A percentile compares a stretch with the other conserved stretches of the same genome.
These are phyloP conservation scores for Cyprinodon brontotheroides DNA, from an alignment of 2,113 vertebrate species.

Conservation along the genomic window DNA sequence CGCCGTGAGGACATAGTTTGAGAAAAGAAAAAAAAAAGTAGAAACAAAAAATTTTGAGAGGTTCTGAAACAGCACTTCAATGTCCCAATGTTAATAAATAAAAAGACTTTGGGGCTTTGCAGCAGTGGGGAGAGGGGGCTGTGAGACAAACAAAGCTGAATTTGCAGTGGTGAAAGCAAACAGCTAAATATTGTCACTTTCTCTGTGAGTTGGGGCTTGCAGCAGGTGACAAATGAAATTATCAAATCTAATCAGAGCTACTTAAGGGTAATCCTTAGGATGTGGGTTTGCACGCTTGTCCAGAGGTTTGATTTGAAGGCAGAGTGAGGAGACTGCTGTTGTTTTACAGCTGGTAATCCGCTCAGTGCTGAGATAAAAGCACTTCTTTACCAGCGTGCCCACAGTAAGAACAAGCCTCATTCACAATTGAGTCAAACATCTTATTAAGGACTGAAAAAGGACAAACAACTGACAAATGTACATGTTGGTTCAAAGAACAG, in stretches of 20 bases:
- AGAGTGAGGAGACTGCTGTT: constrained; percentile 28
- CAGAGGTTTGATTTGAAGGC: constrained; percentile 43
- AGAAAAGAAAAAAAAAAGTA: constrained; percentile 16
- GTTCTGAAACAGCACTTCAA: constrained; percentile 34
- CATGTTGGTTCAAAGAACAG: not conserved
- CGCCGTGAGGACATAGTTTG: constrained; percentile 25
- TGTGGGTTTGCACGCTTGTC: constrained; percentile 30
- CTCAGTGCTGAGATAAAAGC: constrained; percentile 48
- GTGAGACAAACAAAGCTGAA: constrained; percentile 44
- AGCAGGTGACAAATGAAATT: constrained; percentile 36
- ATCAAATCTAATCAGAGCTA: constrained; percentile 38
- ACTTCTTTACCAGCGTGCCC: constrained; percentile 27
- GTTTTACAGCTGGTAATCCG: constrained; percentile 58
- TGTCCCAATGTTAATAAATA: constrained; percentile 47
- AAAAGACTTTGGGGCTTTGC: constrained; percentile 21
- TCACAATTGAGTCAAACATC: constrained; percentile 6
- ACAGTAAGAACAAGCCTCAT: constrained; percentile 28
- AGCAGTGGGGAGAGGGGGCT: constrained; percentile 14
- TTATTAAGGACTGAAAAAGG: constrained; percentile 7
- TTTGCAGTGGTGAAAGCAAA: constrained; percentile 41
- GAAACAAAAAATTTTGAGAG: constrained; percentile 33
- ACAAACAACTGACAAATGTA: constrained; percentile 4
- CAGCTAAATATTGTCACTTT: constrained; percentile 24
- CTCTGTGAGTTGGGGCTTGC: constrained; percentile 7
- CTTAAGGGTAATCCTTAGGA: constrained; percentile 35